Evolutionary conservation across 2,113 vertebrate genomes (phyloP).

Genomic region (Saccopteryx leptura): DNA sequence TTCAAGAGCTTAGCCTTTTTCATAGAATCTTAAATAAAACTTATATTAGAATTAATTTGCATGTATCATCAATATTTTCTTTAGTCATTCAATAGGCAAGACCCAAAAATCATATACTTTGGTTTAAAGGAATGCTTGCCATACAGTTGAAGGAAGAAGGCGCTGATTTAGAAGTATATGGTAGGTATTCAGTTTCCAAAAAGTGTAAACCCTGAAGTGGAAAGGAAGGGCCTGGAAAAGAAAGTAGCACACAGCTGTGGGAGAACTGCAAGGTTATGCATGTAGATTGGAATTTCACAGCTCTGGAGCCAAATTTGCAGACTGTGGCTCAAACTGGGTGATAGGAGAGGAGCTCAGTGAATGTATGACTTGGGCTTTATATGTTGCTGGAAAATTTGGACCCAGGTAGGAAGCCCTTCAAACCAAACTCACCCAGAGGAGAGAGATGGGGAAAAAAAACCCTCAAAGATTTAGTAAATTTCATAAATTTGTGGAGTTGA

Average conservation of each 20-base stretch:
- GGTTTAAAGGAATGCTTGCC: background rate
- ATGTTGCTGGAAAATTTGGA: conserved; percentile 11
- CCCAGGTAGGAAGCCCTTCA: conserved; percentile 38
- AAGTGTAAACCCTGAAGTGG: conserved; percentile 44
- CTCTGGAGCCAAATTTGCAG: conserved; percentile 52
- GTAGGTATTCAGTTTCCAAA: background rate
- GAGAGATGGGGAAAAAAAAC: conserved; percentile 27
- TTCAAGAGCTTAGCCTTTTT: background rate
- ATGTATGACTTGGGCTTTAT: conserved; percentile 23
- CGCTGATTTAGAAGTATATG: background rate
- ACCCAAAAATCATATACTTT: background rate
- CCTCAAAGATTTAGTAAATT: conserved; percentile 33
- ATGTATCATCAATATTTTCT: background rate
- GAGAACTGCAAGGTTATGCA: conserved; percentile 59
- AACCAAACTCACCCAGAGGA: conserved; percentile 32
- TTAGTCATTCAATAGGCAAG: background rate
- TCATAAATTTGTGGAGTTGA: conserved; percentile 48
- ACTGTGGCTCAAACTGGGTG: conserved; percentile 19
- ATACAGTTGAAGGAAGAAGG: conserved; percentile 24
- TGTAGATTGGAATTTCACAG: conserved; percentile 68
- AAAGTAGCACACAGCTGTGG: conserved; percentile 54
- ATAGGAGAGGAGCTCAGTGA: background rate
- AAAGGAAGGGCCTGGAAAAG: conserved; percentile 19
- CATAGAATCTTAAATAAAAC: background rate
- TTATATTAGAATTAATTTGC: background rate